Conservation (phyloP, 2,888 invertebrate genomes). For the Spisula solida region DNA sequence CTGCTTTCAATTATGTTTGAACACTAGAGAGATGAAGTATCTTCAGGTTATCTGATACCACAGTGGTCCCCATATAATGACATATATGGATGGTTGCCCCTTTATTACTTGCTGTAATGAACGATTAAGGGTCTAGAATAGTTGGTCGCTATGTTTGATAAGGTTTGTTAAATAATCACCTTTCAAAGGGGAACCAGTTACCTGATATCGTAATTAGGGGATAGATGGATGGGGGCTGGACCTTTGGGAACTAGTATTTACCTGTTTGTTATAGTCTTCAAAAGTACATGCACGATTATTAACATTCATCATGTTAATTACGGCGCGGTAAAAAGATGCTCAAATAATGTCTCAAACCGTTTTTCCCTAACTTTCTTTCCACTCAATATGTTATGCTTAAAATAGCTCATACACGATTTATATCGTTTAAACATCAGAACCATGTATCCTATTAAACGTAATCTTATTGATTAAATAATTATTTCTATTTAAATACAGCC, state of each 20-base stretch:
- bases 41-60: constrained; percentile 53
- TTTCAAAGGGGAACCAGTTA: constrained; percentile 50
- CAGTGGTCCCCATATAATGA: constrained; percentile 54
- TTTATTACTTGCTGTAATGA: constrained; percentile 42
- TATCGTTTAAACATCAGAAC: neutral
- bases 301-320: neutral
- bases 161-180: constrained; percentile 62
- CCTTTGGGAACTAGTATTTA: constrained; percentile 11
- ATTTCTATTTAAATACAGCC: constrained; percentile 6
- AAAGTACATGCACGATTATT: neutral
- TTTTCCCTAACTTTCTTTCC: neutral
- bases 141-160: constrained; percentile 45
- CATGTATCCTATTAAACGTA: neutral
- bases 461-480: constrained; percentile 7
- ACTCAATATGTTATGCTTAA: neutral
- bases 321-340: neutral
- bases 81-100: constrained; percentile 50
- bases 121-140: constrained; percentile 37
- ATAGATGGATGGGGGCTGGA: neutral
- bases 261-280: neutral
- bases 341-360: neutral
- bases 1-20: constrained; percentile 58
- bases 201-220: constrained; percentile 57
- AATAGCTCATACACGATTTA: neutral
- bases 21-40: constrained; percentile 44